Evolutionary conservation across 2,113 vertebrate genomes (phyloP).

Genomic region (Sinocyclocheilus maitianheensis): DNA sequence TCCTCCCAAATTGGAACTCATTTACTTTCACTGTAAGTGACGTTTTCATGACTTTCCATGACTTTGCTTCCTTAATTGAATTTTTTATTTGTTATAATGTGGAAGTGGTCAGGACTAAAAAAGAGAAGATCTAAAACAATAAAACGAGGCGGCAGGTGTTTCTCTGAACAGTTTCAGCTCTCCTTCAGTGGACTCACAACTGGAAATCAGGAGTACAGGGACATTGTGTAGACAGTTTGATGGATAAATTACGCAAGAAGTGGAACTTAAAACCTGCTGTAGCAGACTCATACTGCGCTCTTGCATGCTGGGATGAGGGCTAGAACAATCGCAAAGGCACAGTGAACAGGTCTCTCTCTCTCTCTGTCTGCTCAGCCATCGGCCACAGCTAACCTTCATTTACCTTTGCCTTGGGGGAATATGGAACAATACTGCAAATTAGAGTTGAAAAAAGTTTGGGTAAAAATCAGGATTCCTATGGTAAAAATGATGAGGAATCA

Average conservation of each 20-base stretch:
- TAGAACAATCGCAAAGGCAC: slow-evolving; percentile 35
- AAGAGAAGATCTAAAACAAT: slow-evolving; percentile 27
- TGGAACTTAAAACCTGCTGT: slow-evolving; percentile 37
- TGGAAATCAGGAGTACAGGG: slow-evolving; percentile 29
- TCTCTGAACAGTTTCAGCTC: slow-evolving; percentile 3
- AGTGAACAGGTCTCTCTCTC: slow-evolving; percentile 26
- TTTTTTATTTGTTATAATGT: not conserved
- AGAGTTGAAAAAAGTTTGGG: slow-evolving; percentile 21
- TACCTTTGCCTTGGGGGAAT: slow-evolving; percentile 56
- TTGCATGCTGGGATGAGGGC: slow-evolving; percentile 27
- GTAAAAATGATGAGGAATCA: slow-evolving; percentile 11
- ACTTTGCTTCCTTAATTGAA: not conserved
- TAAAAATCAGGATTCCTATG: slow-evolving; percentile 1
- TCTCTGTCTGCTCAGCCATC: slow-evolving; percentile 40
- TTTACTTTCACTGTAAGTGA: not conserved
- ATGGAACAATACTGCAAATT: slow-evolving; percentile 41
- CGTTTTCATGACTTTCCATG: slow-evolving; percentile 5
- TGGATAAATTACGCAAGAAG: slow-evolving; percentile 44
- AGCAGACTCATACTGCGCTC: slow-evolving; percentile 31
- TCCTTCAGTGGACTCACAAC: slow-evolving; percentile 29
- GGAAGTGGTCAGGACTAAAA: not conserved
- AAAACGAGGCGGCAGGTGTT: slow-evolving; percentile 9
- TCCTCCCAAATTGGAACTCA: not conserved
- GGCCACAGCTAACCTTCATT: slow-evolving; percentile 57
- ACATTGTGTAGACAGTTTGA: slow-evolving; percentile 34